Conservation (phyloP, 2,797 vertebrate genomes). For the Gastrophryne carolinensis region DNA sequence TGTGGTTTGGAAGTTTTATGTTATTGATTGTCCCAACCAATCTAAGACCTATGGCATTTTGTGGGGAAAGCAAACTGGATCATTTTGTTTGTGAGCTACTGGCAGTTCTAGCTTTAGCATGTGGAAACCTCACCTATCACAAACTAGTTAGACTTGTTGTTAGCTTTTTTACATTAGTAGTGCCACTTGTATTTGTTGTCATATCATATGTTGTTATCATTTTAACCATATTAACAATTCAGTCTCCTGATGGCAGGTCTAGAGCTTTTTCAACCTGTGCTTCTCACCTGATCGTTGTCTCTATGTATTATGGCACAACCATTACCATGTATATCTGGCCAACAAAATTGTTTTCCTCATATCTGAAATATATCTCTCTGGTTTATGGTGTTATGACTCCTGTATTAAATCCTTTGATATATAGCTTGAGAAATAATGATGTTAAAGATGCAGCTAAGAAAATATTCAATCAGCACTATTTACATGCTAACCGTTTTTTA, state of each 20-base stretch:
- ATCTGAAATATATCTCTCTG: slow-evolving; percentile 24
- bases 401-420: slow-evolving; percentile 32
- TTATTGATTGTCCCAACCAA: slow-evolving; percentile 41
- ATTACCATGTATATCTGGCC: slow-evolving; percentile 30
- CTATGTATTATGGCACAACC: slow-evolving; percentile 5
- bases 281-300: slow-evolving; percentile 20
- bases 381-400: slow-evolving; percentile 19
- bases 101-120: slow-evolving; percentile 2
- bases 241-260: background rate
- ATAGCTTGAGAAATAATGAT: slow-evolving; percentile 24
- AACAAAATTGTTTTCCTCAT: background rate
- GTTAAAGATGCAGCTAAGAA: background rate
- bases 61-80: background rate
- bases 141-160: slow-evolving; percentile 7
- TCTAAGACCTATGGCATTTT: background rate
- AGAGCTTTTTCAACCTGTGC: slow-evolving; percentile 33
- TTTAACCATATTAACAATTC: slow-evolving; percentile 13
- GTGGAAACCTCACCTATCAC: background rate
- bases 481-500: too few relatives aligned
- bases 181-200: slow-evolving; percentile 1
- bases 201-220: slow-evolving; percentile 18
- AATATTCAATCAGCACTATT: too few relatives aligned
- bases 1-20: slow-evolving; percentile 46
- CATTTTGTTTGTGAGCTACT: slow-evolving; percentile 29
- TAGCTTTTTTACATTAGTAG: slow-evolving; percentile 17